Evolutionary conservation across 2,113 vertebrate genomes (phyloP), one percentile per base, ranked within the genome.

Genomic region (Pardalotus punctatus): DNA sequence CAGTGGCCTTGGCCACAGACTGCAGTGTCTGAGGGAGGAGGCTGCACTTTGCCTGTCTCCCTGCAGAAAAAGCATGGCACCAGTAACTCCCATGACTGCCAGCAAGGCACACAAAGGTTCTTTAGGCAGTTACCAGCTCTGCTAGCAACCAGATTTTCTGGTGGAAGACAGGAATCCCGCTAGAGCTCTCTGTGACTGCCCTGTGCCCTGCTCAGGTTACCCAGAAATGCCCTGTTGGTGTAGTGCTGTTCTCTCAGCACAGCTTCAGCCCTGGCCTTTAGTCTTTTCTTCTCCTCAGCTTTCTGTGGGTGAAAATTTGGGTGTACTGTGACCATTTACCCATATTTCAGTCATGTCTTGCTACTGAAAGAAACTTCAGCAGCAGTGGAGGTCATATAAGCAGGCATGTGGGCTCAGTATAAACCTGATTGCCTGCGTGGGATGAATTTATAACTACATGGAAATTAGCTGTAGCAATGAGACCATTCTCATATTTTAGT

Each of bases 391-490:
- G 54, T 64, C 71, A 20, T 28, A 5, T 1, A 58, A 62, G 28
- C 31, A 69, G 27, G 62, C 29, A 13, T 8, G 17, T 1, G 3
- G 82, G 38, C 35, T 64, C 3, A 0, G 14, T 67, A 14, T 15
- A 80, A 91, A 60, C n/a, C 28, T 36, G 40, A 60, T 31, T 25
- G 56, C 35, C 35, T 54, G 7, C 33, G n/a, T 65, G 43, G 47
- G 51, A 48, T 79, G 14, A 54, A 67, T 84, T 70, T 88, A 33
- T 54, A 47, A 42, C 42, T 54, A 14, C 19, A 57, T 67, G 80
- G 35, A 90, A 93, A 76, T 58, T 3, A 88, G 47, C 58, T 80
- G 67, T 42, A 80, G 38, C 86, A 83, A 48, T 90, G 82, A 81
- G 60, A 73, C 43, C 11, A 1, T 60, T 92, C 64, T 88, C 36